Conservation (phyloP, 2,113 vertebrate genomes). For the Montifringilla adamsi region DNA sequence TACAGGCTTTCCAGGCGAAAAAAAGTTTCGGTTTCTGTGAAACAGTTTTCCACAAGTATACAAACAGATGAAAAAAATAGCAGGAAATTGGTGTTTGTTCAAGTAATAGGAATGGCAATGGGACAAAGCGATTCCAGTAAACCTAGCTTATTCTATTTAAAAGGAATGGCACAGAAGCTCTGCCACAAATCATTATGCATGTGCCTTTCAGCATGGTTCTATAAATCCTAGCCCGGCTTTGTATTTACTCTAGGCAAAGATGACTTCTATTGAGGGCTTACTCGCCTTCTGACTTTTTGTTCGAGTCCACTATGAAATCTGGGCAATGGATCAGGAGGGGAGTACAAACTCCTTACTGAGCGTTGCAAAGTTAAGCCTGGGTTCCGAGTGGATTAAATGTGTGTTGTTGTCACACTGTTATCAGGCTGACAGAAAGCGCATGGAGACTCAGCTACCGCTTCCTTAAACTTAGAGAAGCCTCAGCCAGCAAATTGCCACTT, state of each 20-base stretch:
- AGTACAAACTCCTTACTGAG: slow-evolving; percentile 38
- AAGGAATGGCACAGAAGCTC: not conserved
- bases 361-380: slow-evolving; percentile 52
- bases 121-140: not conserved
- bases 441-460: slow-evolving; percentile 52
- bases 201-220: not conserved
- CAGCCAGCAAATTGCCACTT: slow-evolving; percentile 77
- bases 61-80: not conserved
- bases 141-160: not conserved
- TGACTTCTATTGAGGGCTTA: slow-evolving; percentile 13
- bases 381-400: slow-evolving; percentile 59
- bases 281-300: slow-evolving; percentile 8
- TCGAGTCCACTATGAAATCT: slow-evolving; percentile 7
- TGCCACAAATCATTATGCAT: slow-evolving; percentile 9
- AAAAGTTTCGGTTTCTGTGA: not conserved
- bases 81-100: not conserved
- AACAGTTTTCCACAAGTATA: not conserved
- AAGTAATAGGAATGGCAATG: not conserved
- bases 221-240: not conserved
- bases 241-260: slow-evolving; percentile 36
- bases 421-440: slow-evolving; percentile 65
- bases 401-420: slow-evolving; percentile 67
- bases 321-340: not conserved
- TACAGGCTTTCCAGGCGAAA: not conserved
- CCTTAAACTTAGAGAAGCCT: slow-evolving; percentile 69